Base-by-base conservation (phyloP, 2,888 invertebrate species). In the Nephrocerus scutellatus region DNA sequence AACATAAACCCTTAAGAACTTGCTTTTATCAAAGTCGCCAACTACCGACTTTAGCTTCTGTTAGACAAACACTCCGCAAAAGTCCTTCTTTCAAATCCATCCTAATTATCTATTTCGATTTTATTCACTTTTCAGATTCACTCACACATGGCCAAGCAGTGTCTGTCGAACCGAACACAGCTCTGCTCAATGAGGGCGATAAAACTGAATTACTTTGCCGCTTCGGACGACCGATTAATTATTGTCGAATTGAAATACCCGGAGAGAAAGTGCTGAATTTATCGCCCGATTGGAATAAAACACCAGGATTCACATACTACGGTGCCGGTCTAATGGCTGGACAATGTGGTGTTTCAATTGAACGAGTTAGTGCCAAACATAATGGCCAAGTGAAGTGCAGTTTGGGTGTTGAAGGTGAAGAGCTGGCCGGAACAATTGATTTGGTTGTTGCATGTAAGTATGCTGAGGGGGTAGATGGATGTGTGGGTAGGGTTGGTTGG, bases 391-490 rank as follows among this genome's bases (percentile, higher is more conserved):
- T 84, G 49, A 75, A 74, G 32, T 87, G 86, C 58, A 71, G 72
- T 22, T 60, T 85, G 36, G 82, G 79, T 0, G 72, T 78, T 0
- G 66, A 66, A 41, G 70, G 72, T 0, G 76, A 76, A 21, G 85
- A 85, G 56, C 62, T 76, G 1, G 64, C 68, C 0, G 81, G 75
- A 13, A 62, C 60, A 7, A 77, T 83, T 72, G 72, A 71, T 31
- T 71, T 87, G 9, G 68, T 77, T 4, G 82, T 87, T 22, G 85
- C 85, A 41, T 73, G 86, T 86, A 63, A 75, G 84, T 80, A 50
- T 25, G 12, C 23, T 4, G 18, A 6, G 22, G 15, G 10, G 22
- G 22, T n/a, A n/a, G n/a, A n/a, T n/a, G n/a, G n/a, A n/a, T n/a
- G n/a, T n/a, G n/a, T n/a, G 22, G 22, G 22, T 7, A 10, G 22